Evolutionary conservation across 2,113 vertebrate genomes (phyloP).

Genomic region (Macaca fascicularis): T2T-MFA8v1.1 NC_088384.1:16902501-16903000

Average conservation of each 20-base stretch:
- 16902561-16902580: background rate
- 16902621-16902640: background rate
- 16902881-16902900: background rate
- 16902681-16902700: background rate
- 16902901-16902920: background rate
- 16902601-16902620: no score
- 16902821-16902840: background rate
- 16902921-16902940: no score
- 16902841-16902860: background rate
- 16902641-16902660: background rate
- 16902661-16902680: background rate
- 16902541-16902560: background rate
- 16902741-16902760: background rate
- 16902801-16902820: background rate
- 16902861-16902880: background rate
- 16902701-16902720: background rate
- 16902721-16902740: no score
- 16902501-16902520: background rate
- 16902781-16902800: background rate
- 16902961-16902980: background rate
- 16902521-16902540: background rate
- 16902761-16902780: background rate
- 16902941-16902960: fast-evolving
- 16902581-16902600: background rate
- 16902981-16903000: background rate